phyloP scores from a whole-genome alignment of 2,888 invertebrate species.

The Tanypteryx hageni region DNA sequence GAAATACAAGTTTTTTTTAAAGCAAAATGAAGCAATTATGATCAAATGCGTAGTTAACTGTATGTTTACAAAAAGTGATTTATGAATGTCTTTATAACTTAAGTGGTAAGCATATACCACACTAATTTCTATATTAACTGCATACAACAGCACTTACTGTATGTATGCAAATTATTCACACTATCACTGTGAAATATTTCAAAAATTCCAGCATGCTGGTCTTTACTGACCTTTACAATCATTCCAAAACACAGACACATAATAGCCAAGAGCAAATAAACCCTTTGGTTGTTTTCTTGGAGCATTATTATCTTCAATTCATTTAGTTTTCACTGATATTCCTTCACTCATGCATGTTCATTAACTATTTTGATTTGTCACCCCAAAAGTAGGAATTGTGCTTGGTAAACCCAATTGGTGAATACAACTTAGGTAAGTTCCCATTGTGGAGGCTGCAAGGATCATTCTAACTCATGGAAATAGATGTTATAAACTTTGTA shows the following conservation, averaged over 20 bases:
- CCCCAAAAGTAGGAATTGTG: constrained; percentile 17
- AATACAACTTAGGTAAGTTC: not conserved
- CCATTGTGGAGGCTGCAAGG: constrained; percentile 29
- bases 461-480: not conserved
- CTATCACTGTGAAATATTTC: constrained; percentile 36
- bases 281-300: not conserved
- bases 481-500: not conserved
- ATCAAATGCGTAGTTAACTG: constrained; percentile 40
- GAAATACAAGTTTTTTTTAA: constrained; percentile 21
- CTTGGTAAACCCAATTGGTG: not conserved
- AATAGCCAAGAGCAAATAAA: constrained; percentile 40
- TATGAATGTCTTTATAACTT: constrained; percentile 31
- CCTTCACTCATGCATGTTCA: constrained; percentile 33
- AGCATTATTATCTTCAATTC: not conserved
- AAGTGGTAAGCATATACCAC: constrained; percentile 28
- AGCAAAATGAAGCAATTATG: constrained; percentile 39
- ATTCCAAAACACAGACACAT: constrained; percentile 26
- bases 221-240: not conserved
- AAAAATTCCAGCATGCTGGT: not conserved
- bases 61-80: constrained; percentile 33
- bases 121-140: constrained; percentile 43
- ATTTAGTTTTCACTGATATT: not conserved
- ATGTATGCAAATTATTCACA: constrained; percentile 18
- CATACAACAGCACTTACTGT: not conserved
- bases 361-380: constrained; percentile 10